Evolutionary conservation across 1,140 invertebrate genomes (phyloP).

Genomic region (Scaptomyza pallida): DNA sequence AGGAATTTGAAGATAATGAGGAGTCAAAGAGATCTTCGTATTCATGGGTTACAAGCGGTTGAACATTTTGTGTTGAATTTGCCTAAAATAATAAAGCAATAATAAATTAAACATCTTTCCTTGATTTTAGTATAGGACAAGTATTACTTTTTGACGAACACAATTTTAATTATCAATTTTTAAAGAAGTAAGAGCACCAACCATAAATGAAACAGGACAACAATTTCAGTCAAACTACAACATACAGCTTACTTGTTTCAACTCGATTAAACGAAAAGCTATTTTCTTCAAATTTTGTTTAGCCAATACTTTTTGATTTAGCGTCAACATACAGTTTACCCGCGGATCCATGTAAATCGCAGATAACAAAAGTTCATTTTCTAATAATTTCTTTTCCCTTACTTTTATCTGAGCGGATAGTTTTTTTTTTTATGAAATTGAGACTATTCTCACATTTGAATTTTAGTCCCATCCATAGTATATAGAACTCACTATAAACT

Average conservation of each 20-base stretch:
- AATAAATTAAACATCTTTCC: too few relatives aligned
- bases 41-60: too few relatives aligned
- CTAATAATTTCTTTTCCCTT: constrained; percentile 33
- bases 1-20: too few relatives aligned
- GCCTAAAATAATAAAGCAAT: too few relatives aligned
- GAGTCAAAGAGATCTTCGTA: too few relatives aligned
- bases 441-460: constrained; percentile 31
- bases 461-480: constrained; percentile 43
- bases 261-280: constrained; percentile 22
- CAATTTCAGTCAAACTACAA: too few relatives aligned
- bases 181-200: too few relatives aligned
- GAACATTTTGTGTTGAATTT: too few relatives aligned
- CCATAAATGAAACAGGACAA: too few relatives aligned
- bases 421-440: constrained; percentile 28
- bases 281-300: constrained; percentile 41
- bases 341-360: constrained; percentile 37
- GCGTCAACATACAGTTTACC: constrained; percentile 20
- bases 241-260: constrained; percentile 18
- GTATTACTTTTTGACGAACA: too few relatives aligned
- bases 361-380: constrained; percentile 33
- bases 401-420: constrained; percentile 19
- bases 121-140: too few relatives aligned
- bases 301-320: constrained; percentile 27
- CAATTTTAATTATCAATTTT: too few relatives aligned
- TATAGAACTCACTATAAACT: constrained; percentile 40